Evolutionary conservation across 1,140 invertebrate species (phyloP).

Genomic region (Hyles vespertilio): DNA sequence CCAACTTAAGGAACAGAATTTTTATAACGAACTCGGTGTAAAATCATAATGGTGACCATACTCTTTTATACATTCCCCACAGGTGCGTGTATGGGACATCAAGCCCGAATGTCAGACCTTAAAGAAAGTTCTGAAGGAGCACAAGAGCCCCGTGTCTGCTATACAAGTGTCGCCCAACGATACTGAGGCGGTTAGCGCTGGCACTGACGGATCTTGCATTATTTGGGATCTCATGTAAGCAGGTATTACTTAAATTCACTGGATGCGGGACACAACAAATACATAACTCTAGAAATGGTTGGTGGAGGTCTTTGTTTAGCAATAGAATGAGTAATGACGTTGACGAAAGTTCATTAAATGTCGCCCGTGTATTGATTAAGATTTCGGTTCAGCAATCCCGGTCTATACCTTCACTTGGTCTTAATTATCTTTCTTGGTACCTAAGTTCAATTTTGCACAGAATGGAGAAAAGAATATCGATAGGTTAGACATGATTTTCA

Average conservation of each 20-base stretch:
- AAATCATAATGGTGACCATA: too few relatives aligned
- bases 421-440: too few relatives aligned
- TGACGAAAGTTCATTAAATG: too few relatives aligned
- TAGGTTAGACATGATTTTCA: background rate
- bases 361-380: too few relatives aligned
- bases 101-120: constrained; percentile 79
- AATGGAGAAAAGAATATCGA: too few relatives aligned
- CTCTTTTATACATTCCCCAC: background rate
- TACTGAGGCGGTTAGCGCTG: constrained; percentile 89
- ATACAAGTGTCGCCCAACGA: constrained; percentile 86
- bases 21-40: too few relatives aligned
- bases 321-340: background rate
- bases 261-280: background rate
- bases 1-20: too few relatives aligned
- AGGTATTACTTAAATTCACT: too few relatives aligned
- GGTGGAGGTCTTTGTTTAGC: background rate
- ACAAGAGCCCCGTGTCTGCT: constrained; percentile 89
- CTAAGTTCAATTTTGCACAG: too few relatives aligned
- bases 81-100: constrained; percentile 87
- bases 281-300: background rate
- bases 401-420: too few relatives aligned
- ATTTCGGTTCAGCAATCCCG: too few relatives aligned
- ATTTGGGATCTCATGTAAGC: constrained; percentile 89
- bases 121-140: constrained; percentile 88
- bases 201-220: constrained; percentile 92